Percentiles rank a stretch among this genome's conserved stretches.
These are phyloP conservation scores for Hemibagrus wyckioides DNA, from an alignment of 2,113 vertebrate species.

Conservation along the genomic window DNA sequence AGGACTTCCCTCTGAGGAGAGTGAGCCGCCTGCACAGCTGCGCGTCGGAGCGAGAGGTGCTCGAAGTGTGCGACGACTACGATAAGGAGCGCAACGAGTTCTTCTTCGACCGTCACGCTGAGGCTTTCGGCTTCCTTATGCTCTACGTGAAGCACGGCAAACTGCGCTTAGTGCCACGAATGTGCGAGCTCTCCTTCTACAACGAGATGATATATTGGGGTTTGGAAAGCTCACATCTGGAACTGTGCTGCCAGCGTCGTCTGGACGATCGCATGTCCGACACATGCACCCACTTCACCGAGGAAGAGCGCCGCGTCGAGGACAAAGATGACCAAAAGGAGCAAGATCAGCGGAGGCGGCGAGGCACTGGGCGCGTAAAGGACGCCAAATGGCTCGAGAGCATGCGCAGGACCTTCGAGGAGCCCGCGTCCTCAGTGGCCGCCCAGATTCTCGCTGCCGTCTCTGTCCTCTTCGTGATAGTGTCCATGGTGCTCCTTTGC, in stretches of 20 bases:
- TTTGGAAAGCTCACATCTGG: constrained; percentile 87
- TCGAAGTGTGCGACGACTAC: constrained; percentile 96
- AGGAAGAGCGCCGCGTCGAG: constrained; percentile 71
- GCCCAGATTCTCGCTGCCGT: constrained; percentile 90
- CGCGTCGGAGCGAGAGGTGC: constrained; percentile 88
- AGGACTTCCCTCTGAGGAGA: constrained; percentile 88
- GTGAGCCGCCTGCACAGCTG: constrained; percentile 90
- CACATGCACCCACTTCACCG: constrained; percentile 83
- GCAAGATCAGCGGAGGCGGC: constrained; percentile 32
- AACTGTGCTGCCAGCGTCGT: constrained; percentile 92
- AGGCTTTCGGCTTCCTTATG: constrained; percentile 94
- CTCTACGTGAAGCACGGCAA: constrained; percentile 91
- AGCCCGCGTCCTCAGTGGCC: constrained; percentile 89
- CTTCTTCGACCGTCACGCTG: constrained; percentile 95
- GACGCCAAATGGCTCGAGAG: constrained; percentile 84
- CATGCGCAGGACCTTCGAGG: constrained; percentile 90
- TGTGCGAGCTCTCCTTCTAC: constrained; percentile 97
- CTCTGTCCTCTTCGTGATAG: constrained; percentile 89
- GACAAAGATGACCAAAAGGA: constrained; percentile 54
- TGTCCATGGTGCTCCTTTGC: constrained; percentile 96
- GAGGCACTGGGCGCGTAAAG: constrained; percentile 41
- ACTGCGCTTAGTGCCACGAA: constrained; percentile 89
- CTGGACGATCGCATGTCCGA: constrained; percentile 92
- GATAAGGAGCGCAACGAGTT: constrained; percentile 93
- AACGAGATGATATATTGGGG: constrained; percentile 98